Percentiles rank a stretch among this genome's conserved stretches.
These are phyloP conservation scores for Anas platyrhynchos DNA, from an alignment of 2,113 vertebrate genomes.

Conservation along the genomic window DNA sequence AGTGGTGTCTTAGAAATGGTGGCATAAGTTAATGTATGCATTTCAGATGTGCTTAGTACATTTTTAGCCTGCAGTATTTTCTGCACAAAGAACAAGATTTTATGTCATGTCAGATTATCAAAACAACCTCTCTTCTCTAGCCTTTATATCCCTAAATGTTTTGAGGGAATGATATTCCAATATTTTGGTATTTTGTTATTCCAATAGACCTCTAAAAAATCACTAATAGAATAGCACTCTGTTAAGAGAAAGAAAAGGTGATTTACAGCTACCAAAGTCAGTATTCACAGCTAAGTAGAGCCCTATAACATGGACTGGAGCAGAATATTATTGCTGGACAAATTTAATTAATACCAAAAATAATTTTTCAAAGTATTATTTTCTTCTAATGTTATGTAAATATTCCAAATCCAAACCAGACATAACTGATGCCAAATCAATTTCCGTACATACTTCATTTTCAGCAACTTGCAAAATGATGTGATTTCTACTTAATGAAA, in stretches of 20 bases:
- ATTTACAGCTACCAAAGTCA: neutral
- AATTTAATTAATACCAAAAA: constrained; percentile 52
- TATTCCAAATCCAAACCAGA: constrained; percentile 71
- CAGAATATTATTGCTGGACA: neutral
- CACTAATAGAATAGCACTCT: neutral
- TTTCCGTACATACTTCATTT: constrained; percentile 43
- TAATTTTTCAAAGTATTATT: constrained; percentile 43
- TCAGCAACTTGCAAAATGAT: constrained; percentile 61
- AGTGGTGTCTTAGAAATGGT: neutral
- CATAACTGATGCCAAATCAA: constrained; percentile 51
- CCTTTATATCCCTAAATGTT: neutral
- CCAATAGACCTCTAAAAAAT: neutral
- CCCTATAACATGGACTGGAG: neutral
- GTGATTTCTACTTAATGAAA: constrained; percentile 68
- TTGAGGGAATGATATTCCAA: neutral
- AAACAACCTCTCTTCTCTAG: neutral
- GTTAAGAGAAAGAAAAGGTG: neutral
- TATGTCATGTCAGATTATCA: neutral
- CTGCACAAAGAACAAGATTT: neutral
- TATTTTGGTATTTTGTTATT: neutral
- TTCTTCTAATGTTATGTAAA: constrained; percentile 65
- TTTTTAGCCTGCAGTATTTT: neutral
- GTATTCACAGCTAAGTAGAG: neutral
- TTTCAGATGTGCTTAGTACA: neutral
- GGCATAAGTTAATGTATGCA: neutral